Evolutionary conservation across 2,888 invertebrate genomes (phyloP), one percentile per base, ranked within the genome.

Genomic region (Drosophila kuntzei): DNA sequence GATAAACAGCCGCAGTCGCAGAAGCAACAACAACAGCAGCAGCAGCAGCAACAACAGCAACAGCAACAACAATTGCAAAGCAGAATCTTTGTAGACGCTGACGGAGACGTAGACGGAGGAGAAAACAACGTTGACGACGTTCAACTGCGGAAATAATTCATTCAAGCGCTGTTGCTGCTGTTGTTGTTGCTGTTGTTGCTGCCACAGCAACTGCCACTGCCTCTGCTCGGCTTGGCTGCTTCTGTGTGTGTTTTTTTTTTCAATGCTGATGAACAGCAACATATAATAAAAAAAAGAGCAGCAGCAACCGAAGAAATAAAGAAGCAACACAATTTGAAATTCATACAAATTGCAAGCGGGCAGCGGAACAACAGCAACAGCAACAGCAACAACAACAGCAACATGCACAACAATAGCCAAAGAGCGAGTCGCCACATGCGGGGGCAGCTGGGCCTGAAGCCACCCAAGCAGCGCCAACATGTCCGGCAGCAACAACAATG

Each of bases 331-430:
- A 66, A 86, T 86, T 84, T 76, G 77, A 85, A 87, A 84, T 87
- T 87, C 87, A 85, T 84, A 87, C 87, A 85, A 85, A 84, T 87
- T 84, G 87, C 77, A 86, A 79, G 76, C 80, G 79, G 83, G 63
- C 64, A 76, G 65, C 71, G 71, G 65, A 76, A 72, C 79, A 70
- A 39, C 54, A 68, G 71, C 50, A 62, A 44, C 62, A 37, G 27
- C 37, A 61, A 70, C 78, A 70, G 25, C 57, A 75, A 69, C 78
- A 69, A 37, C 57, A 67, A 71, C 50, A 61, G 47, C 62, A 41
- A 36, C 37, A 61, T 68, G 76, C 44, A n/a, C 49, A 37, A 70
- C 65, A 68, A 76, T 57, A 62, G 59, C 60, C 41, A 39, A 12
- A 29, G 49, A 25, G 41, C 32, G 41, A 32, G 41, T 49, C 55